Conservation (phyloP, 2,888 invertebrate species). For the Campoplex nolae region DNA sequence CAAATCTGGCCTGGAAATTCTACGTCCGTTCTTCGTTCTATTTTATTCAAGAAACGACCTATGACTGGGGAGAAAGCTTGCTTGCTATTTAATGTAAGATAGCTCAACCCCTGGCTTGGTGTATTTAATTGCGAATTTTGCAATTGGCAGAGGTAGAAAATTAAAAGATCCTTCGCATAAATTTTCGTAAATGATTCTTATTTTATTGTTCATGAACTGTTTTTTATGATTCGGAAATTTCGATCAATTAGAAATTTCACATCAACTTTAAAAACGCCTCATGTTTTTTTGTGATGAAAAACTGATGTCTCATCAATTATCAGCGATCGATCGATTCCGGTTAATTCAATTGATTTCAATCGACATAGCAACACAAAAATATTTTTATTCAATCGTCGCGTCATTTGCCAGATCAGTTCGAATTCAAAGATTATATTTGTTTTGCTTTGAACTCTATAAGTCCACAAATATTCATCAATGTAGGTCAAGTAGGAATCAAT, state of each 20-base stretch:
- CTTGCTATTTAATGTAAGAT: constrained; percentile 32
- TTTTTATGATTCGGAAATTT: neutral
- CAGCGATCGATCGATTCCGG: neutral
- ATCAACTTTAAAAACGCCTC: neutral
- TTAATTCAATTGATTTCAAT: neutral
- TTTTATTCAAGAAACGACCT: constrained; percentile 5
- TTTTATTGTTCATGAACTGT: neutral
- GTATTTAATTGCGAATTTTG: neutral
- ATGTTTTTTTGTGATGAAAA: neutral
- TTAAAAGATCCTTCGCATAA: neutral
- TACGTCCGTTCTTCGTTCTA: neutral
- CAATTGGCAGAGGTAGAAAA: neutral
- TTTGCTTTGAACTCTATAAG: neutral
- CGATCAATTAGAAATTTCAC: neutral
- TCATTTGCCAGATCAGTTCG: neutral
- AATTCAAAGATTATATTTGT: neutral
- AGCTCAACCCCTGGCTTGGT: neutral
- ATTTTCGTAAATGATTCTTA: neutral
- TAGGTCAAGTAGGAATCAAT: constrained; percentile 22
- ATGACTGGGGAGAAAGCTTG: constrained; percentile 11
- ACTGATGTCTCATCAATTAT: too few species aligned
- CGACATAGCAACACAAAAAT: neutral
- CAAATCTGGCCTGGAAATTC: constrained; percentile 36
- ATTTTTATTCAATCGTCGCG: neutral
- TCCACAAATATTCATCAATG: constrained; percentile 5